Percentiles rank a stretch among this genome's conserved stretches.
phyloP scores from a whole-genome alignment of 1,140 invertebrate species.

The Caenorhabditis briggsae region DNA sequence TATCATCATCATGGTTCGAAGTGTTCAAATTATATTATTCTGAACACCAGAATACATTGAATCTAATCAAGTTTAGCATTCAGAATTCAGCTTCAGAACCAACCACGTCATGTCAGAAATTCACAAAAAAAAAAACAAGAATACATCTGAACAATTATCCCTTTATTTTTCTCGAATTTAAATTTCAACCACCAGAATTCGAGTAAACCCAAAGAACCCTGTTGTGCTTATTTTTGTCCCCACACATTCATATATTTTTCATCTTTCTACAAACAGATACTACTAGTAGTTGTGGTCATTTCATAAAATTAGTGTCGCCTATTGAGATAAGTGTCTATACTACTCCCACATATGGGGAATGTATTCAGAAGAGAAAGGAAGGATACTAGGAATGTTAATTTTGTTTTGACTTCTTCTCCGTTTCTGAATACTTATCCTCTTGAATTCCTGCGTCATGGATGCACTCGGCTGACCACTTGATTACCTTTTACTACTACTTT shows the following conservation, averaged over 20 bases:
- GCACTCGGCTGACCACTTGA: slow-evolving; percentile 23
- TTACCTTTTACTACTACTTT: slow-evolving; percentile 28
- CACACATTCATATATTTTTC: background rate
- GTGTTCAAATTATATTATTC: background rate
- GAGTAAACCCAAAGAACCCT: too few species aligned
- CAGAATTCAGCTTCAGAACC: too few species aligned
- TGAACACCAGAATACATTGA: background rate
- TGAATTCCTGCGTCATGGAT: slow-evolving; percentile 21
- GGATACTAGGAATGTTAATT: background rate
- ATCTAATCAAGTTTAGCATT: background rate
- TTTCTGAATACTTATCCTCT: slow-evolving; percentile 24
- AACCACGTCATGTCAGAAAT: too few species aligned
- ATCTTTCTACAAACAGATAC: background rate
- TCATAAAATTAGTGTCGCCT: background rate
- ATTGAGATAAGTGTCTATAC: slow-evolving; percentile 1
- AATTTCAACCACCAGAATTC: background rate
- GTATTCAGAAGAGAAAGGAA: background rate
- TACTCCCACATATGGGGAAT: slow-evolving; percentile 5
- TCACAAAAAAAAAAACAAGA: too few species aligned
- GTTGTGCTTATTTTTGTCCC: background rate
- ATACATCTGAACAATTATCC: too few species aligned
- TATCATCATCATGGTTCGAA: too few species aligned
- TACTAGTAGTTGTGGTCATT: background rate
- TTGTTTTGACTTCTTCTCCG: slow-evolving; percentile 35
- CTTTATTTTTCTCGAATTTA: background rate